Evolutionary conservation across 2,888 invertebrate genomes (phyloP).

Genomic region (Nemoura dubitans): DNA sequence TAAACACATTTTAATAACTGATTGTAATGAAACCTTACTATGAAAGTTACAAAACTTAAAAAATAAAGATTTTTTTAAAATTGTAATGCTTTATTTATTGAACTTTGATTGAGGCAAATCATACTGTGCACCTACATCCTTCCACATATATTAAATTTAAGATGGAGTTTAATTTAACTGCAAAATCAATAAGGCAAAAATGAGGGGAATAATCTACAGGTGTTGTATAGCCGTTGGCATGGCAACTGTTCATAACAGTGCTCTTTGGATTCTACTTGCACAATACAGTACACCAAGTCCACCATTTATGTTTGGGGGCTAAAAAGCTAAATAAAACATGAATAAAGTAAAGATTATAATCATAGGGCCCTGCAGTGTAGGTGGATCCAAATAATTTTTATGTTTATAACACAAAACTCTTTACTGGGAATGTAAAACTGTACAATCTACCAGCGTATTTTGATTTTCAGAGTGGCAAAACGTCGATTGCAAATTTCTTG

Average conservation of each 20-base stretch:
- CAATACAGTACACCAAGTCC: neutral
- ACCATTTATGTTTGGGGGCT: too few relatives aligned
- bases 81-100: too few relatives aligned
- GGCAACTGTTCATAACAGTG: neutral
- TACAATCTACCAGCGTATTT: too few relatives aligned
- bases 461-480: slow-evolving; percentile 74
- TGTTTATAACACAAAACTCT: too few relatives aligned
- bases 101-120: too few relatives aligned
- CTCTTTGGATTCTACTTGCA: neutral
- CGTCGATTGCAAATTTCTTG: slow-evolving; percentile 74
- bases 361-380: slow-evolving; percentile 47
- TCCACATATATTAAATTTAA: too few relatives aligned
- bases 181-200: neutral
- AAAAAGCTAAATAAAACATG: too few relatives aligned
- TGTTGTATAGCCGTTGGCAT: neutral
- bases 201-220: neutral
- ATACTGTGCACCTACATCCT: neutral
- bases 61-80: neutral
- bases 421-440: too few relatives aligned
- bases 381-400: slow-evolving; percentile 13
- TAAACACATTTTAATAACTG: neutral
- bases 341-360: slow-evolving; percentile 46
- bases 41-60: neutral
- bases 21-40: neutral
- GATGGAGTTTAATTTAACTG: neutral